Evolutionary conservation across 2,888 invertebrate species (phyloP).

Genomic region (Ophion slaviceki): DNA sequence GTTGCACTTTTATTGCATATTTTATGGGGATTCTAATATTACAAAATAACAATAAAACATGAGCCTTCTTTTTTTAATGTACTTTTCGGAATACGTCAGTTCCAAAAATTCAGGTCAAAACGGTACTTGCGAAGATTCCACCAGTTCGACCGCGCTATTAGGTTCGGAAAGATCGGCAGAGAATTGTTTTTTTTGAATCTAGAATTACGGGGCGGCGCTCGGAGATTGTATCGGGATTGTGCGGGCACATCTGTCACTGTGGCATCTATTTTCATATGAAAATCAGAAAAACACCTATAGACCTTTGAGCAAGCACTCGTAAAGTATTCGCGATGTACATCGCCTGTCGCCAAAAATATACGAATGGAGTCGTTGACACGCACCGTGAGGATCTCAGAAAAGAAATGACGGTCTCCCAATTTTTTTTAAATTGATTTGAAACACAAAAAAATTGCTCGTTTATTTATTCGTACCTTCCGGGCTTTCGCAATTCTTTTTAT

Average conservation of each 20-base stretch:
- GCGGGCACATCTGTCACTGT: background rate
- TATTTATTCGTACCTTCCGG: constrained; percentile 47
- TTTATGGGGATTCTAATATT: too few relatives aligned
- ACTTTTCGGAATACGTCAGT: too few relatives aligned
- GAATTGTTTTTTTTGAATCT: background rate
- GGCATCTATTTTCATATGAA: constrained; percentile 25
- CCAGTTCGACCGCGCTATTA: too few relatives aligned
- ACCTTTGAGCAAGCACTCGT: background rate
- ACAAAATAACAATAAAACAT: too few relatives aligned
- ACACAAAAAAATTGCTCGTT: too few relatives aligned
- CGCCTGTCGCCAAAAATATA: constrained; percentile 56
- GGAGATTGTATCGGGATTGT: background rate
- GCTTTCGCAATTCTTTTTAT: background rate
- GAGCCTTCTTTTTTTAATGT: too few relatives aligned
- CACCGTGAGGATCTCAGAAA: constrained; percentile 24
- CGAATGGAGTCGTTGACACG: constrained; percentile 34
- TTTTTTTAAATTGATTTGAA: background rate
- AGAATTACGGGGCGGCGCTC: background rate
- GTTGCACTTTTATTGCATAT: too few relatives aligned
- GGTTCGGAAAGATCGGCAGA: background rate
- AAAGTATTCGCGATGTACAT: constrained; percentile 8
- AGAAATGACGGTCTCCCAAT: constrained; percentile 17
- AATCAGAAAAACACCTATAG: background rate
- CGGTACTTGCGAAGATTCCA: too few relatives aligned
- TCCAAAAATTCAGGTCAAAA: too few relatives aligned